These are phyloP conservation scores for Dryobotodes eremita DNA, from an alignment of 2,888 invertebrate genomes.

Conservation along the genomic window DNA sequence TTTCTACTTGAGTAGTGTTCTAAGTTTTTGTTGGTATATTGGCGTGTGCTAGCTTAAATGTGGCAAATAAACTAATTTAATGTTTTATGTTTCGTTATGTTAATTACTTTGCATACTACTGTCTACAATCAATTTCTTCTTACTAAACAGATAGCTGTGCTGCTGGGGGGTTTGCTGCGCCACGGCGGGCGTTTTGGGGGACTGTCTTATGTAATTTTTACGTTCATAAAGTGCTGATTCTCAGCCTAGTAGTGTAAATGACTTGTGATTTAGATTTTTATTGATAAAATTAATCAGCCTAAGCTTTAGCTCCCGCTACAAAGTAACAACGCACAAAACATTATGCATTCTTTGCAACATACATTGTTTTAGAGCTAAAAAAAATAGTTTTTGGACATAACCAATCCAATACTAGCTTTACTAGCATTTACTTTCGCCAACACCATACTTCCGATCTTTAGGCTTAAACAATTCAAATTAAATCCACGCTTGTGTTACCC, in stretches of 20 bases:
- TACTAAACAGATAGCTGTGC: neutral
- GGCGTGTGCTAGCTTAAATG: neutral
- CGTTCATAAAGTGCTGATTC: neutral
- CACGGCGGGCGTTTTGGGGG: neutral
- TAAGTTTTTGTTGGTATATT: neutral
- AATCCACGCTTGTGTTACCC: conserved; percentile 17
- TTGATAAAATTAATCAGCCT: neutral
- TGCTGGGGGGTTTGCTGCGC: neutral
- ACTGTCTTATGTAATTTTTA: neutral
- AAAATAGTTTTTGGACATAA: neutral
- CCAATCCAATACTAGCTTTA: neutral
- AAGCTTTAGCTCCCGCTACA: too few relatives aligned
- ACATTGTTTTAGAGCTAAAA: neutral
- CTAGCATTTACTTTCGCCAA: conserved; percentile 15
- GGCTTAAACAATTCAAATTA: conserved; percentile 30
- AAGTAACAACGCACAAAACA: neutral
- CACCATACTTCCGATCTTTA: neutral
- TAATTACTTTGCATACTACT: neutral
- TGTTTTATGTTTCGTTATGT: neutral
- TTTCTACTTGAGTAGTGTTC: neutral
- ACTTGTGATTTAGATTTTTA: neutral
- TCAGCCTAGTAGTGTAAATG: neutral
- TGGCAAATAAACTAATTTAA: neutral
- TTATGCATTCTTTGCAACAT: neutral
- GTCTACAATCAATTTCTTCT: neutral